Evolutionary conservation across 1,140 invertebrate species (phyloP).

Genomic region (Ceratosolen solmsi): DNA sequence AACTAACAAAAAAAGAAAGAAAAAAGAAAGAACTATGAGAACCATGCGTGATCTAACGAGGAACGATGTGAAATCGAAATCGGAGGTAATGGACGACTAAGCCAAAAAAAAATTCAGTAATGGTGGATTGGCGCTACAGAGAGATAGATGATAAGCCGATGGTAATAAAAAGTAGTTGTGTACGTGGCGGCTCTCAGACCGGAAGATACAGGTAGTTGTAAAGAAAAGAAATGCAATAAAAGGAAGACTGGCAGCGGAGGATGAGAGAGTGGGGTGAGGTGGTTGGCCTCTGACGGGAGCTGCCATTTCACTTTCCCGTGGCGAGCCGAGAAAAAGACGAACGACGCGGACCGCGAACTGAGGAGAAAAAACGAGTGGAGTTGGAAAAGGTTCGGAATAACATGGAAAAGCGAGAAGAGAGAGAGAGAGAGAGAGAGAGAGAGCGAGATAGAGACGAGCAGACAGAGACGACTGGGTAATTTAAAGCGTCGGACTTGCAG

Average conservation of each 20-base stretch:
- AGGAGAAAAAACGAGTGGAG: conserved; percentile 5
- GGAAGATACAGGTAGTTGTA: conserved; percentile 21
- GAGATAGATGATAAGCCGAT: conserved; percentile 26
- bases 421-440: background rate
- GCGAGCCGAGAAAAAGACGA: conserved; percentile 37
- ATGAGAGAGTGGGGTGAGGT: conserved; percentile 14
- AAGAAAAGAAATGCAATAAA: conserved; percentile 44
- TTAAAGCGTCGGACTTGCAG: conserved; percentile 62
- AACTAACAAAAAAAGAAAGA: background rate
- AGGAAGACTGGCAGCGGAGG: conserved; percentile 7
- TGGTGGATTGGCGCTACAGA: background rate
- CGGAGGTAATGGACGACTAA: background rate
- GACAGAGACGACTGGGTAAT: conserved; percentile 51
- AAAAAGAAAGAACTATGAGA: background rate
- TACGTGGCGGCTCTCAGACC: background rate
- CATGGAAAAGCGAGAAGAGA: conserved; percentile 54
- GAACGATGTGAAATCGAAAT: background rate
- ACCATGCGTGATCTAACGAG: background rate
- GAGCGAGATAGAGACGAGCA: background rate
- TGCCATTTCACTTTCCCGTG: conserved; percentile 32
- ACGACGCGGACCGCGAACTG: conserved; percentile 17
- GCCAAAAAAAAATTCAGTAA: background rate
- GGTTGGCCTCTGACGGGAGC: conserved; percentile 41
- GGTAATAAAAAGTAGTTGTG: conserved; percentile 39
- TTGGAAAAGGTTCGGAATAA: conserved; percentile 57